Percentiles rank a stretch among this genome's conserved stretches.
phyloP scores from a whole-genome alignment of 2,113 vertebrate genomes.

The Pseudonaja textilis region DNA sequence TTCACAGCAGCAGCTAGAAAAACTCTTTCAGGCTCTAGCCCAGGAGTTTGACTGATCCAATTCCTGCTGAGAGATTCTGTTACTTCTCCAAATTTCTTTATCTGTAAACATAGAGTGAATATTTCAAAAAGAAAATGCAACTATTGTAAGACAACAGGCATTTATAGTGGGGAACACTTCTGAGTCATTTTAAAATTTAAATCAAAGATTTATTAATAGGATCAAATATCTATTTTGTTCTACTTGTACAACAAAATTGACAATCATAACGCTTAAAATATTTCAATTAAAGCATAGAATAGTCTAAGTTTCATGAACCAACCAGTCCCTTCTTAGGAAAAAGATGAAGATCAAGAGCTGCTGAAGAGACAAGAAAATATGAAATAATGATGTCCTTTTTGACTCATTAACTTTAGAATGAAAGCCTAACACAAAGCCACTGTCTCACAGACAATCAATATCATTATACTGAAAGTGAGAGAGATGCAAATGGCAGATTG shows the following conservation, averaged over 20 bases:
- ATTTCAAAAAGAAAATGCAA: neutral
- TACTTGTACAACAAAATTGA: neutral
- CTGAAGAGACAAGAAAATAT: neutral
- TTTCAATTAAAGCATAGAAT: neutral
- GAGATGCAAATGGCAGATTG: neutral
- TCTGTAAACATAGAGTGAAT: slow-evolving; percentile 7
- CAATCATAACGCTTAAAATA: neutral
- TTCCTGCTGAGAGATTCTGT: slow-evolving; percentile 42
- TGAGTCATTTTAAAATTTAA: neutral
- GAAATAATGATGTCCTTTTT: neutral
- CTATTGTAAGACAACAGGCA: neutral
- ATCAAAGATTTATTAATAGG: neutral
- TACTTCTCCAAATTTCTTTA: slow-evolving; percentile 32
- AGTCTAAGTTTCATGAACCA: neutral
- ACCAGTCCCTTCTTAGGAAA: neutral
- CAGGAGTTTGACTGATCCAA: slow-evolving; percentile 51
- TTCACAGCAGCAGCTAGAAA: slow-evolving; percentile 61
- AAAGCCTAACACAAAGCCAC: neutral
- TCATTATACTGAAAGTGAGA: neutral
- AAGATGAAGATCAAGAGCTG: neutral
- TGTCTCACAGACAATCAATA: neutral
- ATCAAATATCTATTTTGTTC: neutral
- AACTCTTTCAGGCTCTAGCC: slow-evolving; percentile 48
- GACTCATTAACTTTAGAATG: neutral
- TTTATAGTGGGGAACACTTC: neutral